Conservation (phyloP, 2,113 vertebrate genomes). For the Ginglymostoma cirratum region DNA sequence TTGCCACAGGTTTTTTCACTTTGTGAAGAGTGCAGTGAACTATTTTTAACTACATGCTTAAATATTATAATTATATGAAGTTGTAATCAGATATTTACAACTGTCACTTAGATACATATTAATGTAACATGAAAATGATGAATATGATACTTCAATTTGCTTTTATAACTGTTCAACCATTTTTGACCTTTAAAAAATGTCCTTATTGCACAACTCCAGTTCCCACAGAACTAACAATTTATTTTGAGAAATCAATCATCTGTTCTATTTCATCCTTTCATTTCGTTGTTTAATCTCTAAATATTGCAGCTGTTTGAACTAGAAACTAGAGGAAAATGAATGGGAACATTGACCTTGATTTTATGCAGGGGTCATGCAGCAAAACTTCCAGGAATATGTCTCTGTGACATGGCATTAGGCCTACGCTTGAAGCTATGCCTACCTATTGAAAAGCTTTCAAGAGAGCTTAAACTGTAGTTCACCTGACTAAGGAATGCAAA, state of each 20-base stretch:
- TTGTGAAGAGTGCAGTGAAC: background rate
- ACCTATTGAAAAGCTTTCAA: background rate
- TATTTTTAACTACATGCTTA: background rate
- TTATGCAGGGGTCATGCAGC: background rate
- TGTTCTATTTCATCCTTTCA: background rate
- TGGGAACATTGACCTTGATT: background rate
- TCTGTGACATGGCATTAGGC: background rate
- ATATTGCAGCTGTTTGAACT: background rate
- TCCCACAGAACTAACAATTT: background rate
- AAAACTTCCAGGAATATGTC: background rate
- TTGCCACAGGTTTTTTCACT: background rate
- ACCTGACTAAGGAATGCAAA: background rate
- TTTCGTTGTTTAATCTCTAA: background rate
- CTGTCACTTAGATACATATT: background rate
- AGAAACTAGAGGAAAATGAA: background rate
- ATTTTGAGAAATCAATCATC: background rate
- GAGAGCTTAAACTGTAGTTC: background rate
- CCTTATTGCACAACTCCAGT: background rate
- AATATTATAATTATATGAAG: background rate
- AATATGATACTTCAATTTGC: background rate
- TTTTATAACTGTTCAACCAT: background rate
- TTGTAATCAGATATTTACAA: background rate
- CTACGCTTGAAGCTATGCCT: background rate
- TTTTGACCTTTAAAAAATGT: background rate
- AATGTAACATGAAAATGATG: background rate